A percentile compares a stretch with the other conserved stretches of the same genome.
phyloP scores from a whole-genome alignment of 1,140 invertebrate genomes.

The Philotrypesis tridentata region DNA sequence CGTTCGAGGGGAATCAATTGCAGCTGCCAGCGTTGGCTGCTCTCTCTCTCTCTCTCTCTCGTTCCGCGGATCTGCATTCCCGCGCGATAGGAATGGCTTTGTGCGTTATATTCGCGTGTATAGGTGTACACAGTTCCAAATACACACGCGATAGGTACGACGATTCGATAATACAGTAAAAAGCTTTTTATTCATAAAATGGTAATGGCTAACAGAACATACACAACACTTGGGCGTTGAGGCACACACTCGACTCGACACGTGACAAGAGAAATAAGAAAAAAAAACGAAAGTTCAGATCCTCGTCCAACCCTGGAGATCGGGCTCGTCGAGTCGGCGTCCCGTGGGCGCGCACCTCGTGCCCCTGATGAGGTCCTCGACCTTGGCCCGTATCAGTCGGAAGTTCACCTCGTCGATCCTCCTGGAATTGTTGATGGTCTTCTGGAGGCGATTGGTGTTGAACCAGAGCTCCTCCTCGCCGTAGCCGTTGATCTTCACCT shows the following conservation, averaged over 20 bases:
- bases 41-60: neutral
- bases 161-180: neutral
- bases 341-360: constrained; percentile 65
- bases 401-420: constrained; percentile 67
- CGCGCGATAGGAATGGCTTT: neutral
- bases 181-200: neutral
- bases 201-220: neutral
- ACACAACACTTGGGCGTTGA: no score
- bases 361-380: constrained; percentile 69
- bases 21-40: neutral
- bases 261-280: no score
- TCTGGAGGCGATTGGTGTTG: constrained; percentile 71
- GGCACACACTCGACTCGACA: no score
- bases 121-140: neutral
- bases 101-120: neutral
- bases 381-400: constrained; percentile 64
- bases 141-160: no score
- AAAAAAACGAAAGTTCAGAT: neutral
- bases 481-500: constrained; percentile 64
- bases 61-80: neutral
- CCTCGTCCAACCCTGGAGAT: constrained; percentile 58
- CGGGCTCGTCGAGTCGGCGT: constrained; percentile 52
- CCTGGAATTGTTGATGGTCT: constrained; percentile 69
- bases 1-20: neutral
- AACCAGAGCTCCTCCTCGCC: constrained; percentile 71